Evolutionary conservation across 2,797 vertebrate genomes (phyloP), one percentile per base, ranked within the genome.

Genomic region (Tokudaia tokunoshimensis): DNA sequence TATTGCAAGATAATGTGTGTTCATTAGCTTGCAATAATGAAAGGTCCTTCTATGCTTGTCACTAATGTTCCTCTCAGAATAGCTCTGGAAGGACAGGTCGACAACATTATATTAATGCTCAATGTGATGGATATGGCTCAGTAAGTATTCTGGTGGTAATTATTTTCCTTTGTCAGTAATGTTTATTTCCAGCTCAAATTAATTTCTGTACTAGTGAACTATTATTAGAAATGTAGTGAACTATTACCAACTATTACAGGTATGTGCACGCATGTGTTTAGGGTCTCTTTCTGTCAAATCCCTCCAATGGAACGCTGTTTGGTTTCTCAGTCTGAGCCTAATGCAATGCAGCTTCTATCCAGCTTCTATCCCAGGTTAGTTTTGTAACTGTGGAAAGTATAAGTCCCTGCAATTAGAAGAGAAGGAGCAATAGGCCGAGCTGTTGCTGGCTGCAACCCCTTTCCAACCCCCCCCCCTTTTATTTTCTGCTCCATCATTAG

Each of bases 131-230:
- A 37, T 17, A 84, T 84, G 44, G 59, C 41, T 89, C 61, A 41
- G 57, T 83, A 80, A 79, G 41, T 95, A 50, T 88, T 94, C 70
- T 55, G 44, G 41, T 91, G 83, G 41, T 84, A 91, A 65, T 91
- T 72, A 24, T 96, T 91, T 96, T 50, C 44, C 76, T 94, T 65
- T 94, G 70, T 70, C 83, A 93, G 1, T 95, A 94, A 84, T 91
- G 94, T 61, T 83, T 89, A 91, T 85, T 96, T 92, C 29, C 89
- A 95, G 34, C 92, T 65, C 79, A 82, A 91, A 82, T 95, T 61
- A 55, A 47, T 84, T 50, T 96, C 14, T 91, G 14, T 76, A 76
- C 34, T 72, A 47, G 41, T 72, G 29, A 94, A 87, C 80, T 86
- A 44, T 83, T 15, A 44, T 83, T 44, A 19, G 19, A 44, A 61